These are phyloP conservation scores for Leptodirus hochenwartii DNA, from an alignment of 2,888 invertebrate genomes.

Conservation along the genomic window DNA sequence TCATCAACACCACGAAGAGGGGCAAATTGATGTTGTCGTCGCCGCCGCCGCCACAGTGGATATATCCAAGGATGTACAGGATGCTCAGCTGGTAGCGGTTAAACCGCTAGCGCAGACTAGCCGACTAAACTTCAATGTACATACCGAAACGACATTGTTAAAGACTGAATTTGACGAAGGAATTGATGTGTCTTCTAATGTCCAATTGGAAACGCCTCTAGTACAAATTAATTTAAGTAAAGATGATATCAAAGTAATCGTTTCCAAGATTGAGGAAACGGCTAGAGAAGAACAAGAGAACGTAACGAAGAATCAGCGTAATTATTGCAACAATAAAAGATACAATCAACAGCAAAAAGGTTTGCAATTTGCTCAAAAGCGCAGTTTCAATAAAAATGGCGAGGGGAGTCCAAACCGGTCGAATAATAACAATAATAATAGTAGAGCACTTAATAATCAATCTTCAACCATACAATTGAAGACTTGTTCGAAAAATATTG, in stretches of 20 bases:
- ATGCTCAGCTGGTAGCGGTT: too few relatives aligned
- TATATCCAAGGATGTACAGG: background rate
- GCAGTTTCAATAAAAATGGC: too few relatives aligned
- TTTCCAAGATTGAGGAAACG: conserved; percentile 26
- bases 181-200: conserved; percentile 11
- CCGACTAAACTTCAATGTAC: too few relatives aligned
- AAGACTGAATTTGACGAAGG: conserved; percentile 1
- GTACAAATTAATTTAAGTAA: too few relatives aligned
- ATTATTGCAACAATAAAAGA: too few relatives aligned
- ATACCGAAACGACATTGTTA: conserved; percentile 1
- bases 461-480: too few relatives aligned
- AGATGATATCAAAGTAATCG: conserved; percentile 25
- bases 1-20: background rate
- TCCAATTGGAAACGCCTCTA: background rate
- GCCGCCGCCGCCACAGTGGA: background rate
- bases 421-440: too few relatives aligned
- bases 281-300: conserved; percentile 20
- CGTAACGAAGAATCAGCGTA: conserved; percentile 9
- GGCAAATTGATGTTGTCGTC: background rate
- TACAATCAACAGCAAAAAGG: conserved; percentile 5
- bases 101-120: too few relatives aligned
- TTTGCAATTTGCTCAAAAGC: conserved; percentile 3
- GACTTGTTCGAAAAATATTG: too few relatives aligned
- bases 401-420: too few relatives aligned
- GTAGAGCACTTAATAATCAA: too few relatives aligned